Conservation (phyloP, 2,888 invertebrate genomes). For the Synanthedon vespiformis region DNA sequence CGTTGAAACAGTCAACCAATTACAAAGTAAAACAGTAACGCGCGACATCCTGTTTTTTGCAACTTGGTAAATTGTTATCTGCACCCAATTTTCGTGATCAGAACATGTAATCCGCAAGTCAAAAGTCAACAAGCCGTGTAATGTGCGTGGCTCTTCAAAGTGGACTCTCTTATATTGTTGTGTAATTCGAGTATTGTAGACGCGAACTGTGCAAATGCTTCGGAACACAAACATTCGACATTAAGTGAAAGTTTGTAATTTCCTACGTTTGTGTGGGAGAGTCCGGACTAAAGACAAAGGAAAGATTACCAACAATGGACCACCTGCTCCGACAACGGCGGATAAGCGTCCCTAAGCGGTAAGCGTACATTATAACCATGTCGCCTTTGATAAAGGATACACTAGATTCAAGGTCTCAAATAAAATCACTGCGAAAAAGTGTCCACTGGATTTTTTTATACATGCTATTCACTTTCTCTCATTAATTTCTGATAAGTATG, state of each 20-base stretch:
- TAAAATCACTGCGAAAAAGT: no score
- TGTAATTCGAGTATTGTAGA: neutral
- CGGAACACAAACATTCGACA: slow-evolving; percentile 25
- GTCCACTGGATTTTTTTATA: no score
- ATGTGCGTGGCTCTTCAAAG: neutral
- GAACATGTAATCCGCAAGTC: neutral
- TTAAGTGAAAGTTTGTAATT: slow-evolving; percentile 61
- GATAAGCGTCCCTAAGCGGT: slow-evolving; percentile 62
- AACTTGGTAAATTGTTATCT: neutral
- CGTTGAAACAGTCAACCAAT: no score
- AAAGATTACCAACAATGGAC: slow-evolving; percentile 50
- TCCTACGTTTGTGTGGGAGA: slow-evolving; percentile 44
- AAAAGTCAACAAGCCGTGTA: neutral
- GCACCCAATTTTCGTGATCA: neutral
- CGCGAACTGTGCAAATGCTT: neutral
- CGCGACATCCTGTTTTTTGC: no score
- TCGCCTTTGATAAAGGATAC: no score
- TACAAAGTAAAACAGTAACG: no score
- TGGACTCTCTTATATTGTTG: neutral
- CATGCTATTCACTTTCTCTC: no score
- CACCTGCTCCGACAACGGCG: slow-evolving; percentile 64
- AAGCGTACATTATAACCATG: slow-evolving; percentile 16
- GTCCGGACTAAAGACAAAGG: slow-evolving; percentile 38
- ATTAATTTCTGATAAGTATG: no score
- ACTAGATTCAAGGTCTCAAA: no score